Conservation (phyloP, 1,140 invertebrate genomes). For the Onthophagus taurus region DNA sequence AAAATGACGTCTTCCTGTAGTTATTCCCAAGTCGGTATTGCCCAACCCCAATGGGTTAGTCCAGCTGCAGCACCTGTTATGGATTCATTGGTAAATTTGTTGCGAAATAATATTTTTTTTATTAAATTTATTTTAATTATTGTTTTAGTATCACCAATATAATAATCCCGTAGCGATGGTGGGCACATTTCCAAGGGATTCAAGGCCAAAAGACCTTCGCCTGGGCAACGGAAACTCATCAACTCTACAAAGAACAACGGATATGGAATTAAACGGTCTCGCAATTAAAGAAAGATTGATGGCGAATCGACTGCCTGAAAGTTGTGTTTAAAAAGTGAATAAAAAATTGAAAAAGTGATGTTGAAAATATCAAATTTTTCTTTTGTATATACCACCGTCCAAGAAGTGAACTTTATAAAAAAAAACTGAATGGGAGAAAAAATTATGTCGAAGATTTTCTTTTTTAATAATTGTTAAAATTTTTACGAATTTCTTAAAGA, state of each 20-base stretch:
- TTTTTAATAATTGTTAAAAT: too few species aligned
- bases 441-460: too few species aligned
- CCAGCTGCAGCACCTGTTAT: constrained; percentile 18
- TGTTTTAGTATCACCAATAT: constrained; percentile 34
- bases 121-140: constrained; percentile 2
- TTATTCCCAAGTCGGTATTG: constrained; percentile 22
- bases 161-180: constrained; percentile 35
- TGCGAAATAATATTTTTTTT: not conserved
- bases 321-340: constrained; percentile 64
- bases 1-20: constrained; percentile 20
- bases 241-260: constrained; percentile 26
- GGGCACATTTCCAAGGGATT: constrained; percentile 36
- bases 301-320: constrained; percentile 64
- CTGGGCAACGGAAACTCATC: constrained; percentile 30
- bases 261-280: constrained; percentile 49
- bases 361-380: too few species aligned
- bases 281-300: constrained; percentile 66
- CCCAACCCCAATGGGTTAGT: constrained; percentile 29
- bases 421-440: too few species aligned
- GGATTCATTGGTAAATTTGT: constrained; percentile 13
- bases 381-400: too few species aligned
- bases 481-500: too few species aligned
- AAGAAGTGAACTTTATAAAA: too few species aligned
- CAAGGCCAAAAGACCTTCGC: constrained; percentile 34
- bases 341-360: too few species aligned